phyloP scores from a whole-genome alignment of 2,797 vertebrate genomes.

The Eremophila alpestris region DNA sequence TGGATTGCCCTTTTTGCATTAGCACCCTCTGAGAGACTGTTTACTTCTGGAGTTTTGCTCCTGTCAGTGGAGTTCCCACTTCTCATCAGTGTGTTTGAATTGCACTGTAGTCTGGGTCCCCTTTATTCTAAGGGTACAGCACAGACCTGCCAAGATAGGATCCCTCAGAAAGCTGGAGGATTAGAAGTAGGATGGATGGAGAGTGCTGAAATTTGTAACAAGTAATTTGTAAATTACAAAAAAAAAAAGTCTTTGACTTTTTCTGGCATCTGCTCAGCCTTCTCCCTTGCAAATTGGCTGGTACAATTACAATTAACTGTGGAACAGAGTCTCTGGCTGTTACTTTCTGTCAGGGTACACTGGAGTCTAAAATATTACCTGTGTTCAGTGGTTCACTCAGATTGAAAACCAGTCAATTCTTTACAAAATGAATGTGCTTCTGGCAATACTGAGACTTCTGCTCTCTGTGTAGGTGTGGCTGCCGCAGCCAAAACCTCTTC shows the following conservation, averaged over 20 bases:
- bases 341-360: neutral
- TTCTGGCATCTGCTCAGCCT: neutral
- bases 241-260: neutral
- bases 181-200: neutral
- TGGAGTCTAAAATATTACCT: neutral
- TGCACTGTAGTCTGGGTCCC: neutral
- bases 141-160: neutral
- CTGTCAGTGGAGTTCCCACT: neutral
- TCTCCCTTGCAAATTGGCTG: neutral
- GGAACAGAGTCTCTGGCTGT: neutral
- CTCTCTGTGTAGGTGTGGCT: neutral
- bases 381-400: neutral
- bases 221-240: neutral
- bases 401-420: neutral
- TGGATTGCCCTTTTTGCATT: neutral
- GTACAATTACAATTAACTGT: neutral
- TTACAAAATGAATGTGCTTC: neutral
- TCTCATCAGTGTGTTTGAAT: neutral
- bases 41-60: neutral
- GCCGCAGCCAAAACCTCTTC: slow-evolving; percentile 20
- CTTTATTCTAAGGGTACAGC: neutral
- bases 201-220: neutral
- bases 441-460: neutral
- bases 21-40: neutral
- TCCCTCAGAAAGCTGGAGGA: neutral